phyloP scores from a whole-genome alignment of 2,113 vertebrate genomes.

The Anolis sagrei region DNA sequence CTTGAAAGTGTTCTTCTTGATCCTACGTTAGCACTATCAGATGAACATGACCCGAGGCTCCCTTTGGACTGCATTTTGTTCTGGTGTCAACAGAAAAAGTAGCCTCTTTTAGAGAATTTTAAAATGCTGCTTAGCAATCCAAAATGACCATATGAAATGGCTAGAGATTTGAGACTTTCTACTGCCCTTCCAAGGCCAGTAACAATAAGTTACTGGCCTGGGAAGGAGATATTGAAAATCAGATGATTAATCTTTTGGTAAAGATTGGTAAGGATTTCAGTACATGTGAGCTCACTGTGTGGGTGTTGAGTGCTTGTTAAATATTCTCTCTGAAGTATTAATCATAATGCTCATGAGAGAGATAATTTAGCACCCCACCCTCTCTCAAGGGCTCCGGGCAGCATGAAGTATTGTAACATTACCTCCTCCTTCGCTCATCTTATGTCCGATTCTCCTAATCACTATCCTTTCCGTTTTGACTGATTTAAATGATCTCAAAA shows the following conservation, averaged over 20 bases:
- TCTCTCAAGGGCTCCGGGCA: not conserved
- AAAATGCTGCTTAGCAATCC: not conserved
- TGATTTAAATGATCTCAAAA: not conserved
- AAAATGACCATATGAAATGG: not conserved
- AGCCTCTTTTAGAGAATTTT: not conserved
- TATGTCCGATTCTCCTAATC: not conserved
- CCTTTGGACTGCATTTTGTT: not conserved
- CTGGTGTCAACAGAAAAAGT: not conserved
- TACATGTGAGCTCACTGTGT: not conserved
- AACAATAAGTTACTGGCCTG: not conserved
- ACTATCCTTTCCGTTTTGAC: not conserved
- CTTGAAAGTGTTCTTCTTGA: not conserved
- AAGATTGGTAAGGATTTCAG: not conserved
- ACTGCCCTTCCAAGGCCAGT: too few relatives aligned
- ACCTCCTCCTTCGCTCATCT: not conserved
- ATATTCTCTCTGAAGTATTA: not conserved
- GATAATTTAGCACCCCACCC: not conserved
- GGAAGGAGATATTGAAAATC: not conserved
- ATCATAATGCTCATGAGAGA: not conserved
- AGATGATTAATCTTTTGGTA: not conserved
- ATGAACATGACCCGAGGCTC: not conserved
- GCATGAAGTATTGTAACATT: not conserved
- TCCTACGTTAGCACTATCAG: too few relatives aligned
- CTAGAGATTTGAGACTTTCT: not conserved
- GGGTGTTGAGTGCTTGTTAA: not conserved